Evolutionary conservation across 2,113 vertebrate genomes (phyloP), one percentile per base, ranked within the genome.

Genomic region (Callorhinus ursinus): DNA sequence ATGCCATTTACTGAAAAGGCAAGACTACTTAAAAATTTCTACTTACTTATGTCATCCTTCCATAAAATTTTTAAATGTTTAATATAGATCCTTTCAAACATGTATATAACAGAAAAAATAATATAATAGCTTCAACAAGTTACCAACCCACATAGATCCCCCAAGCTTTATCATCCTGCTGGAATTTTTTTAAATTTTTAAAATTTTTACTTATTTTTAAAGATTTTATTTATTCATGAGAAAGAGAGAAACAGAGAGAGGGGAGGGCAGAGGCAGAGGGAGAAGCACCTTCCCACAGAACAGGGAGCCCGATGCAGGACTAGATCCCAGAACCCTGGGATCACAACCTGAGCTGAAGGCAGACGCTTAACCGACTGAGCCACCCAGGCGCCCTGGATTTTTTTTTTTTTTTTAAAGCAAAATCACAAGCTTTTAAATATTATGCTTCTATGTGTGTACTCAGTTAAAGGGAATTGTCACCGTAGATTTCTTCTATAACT

Each of bases 1-100:
- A 59, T 71, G 4, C 10, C 7, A 83, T n/a, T 80, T 92, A 80
- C 63, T 93, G 3, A 49, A 96, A 96, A 77, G 42, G 36, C 7
- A 89, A 65, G 28, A 93, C 46, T 61, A 57, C 76, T 96, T 93
- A 93, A 79, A 80, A 69, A 65, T 63, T 84, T 91, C n/a, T 65
- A 11, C 36, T 93, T 90, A 90, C 42, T 21, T 59, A 36, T 26
- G 0, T 81, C 15, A 80, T 84, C 46, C 26, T 80, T 22, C 33
- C 24, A 59, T 77, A 59, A 86, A 26, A 74, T 79, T 63, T 77
- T 83, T 72, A 94, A 88, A 69, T 74, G 19, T 95, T 74, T 80
- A 77, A 51, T 61, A 24, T 61, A 65, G 57, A 76, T 76, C 65
- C 81, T 46, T 81, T 87, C 24, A 63, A 8, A 15, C 72, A 72